Evolutionary conservation across 2,113 vertebrate genomes (phyloP), one percentile per base, ranked within the genome.

Genomic region (Spizaetus ornatus): DNA sequence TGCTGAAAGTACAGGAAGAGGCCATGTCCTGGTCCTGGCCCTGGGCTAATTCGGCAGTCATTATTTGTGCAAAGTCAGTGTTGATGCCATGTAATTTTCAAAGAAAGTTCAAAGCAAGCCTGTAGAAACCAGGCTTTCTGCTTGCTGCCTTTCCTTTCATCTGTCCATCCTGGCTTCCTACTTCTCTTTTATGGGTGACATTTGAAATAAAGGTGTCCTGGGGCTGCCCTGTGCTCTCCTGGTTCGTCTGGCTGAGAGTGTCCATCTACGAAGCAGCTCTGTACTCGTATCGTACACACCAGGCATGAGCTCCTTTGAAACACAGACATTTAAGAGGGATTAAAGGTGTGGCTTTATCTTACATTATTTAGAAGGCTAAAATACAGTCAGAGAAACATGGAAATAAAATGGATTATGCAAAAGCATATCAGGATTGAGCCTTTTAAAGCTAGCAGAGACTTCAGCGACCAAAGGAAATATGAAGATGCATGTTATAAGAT

Each of bases 391-490:
- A 29, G 29, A 45, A 63, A 40, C 4, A 1, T 4, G 58, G 52
- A 22, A 55, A 31, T 66, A n/a, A 71, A 45, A 45, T 25, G 32
- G 73, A 52, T 82, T 61, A 5, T 50, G 43, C 48, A 16, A 29
- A 78, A 73, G 15, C 72, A 6, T 19, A 13, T 52, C n/a, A 38
- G n/a, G 53, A 22, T 29, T 40, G 73, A 79, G 62, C 5, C 10
- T 55, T 48, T 22, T 5, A 21, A 36, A 50, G n/a, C 53, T 45
- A 55, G 19, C 21, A 18, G 69, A 81, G 53, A 13, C 21, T 34
- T 89, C 27, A 3, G 10, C 3, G 1, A 43, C 53, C 19, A 5
- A 31, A 31, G 43, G 63, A 32, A 29, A 17, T 0, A 1, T 0
- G 20, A 26, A 58, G 48, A 36, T 27, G 29, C 0, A 2, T 11